Percentiles rank a stretch among this genome's conserved stretches.
Conservation (phyloP, 2,797 vertebrate species). For the Hydrocynus forskahlii region DNA sequence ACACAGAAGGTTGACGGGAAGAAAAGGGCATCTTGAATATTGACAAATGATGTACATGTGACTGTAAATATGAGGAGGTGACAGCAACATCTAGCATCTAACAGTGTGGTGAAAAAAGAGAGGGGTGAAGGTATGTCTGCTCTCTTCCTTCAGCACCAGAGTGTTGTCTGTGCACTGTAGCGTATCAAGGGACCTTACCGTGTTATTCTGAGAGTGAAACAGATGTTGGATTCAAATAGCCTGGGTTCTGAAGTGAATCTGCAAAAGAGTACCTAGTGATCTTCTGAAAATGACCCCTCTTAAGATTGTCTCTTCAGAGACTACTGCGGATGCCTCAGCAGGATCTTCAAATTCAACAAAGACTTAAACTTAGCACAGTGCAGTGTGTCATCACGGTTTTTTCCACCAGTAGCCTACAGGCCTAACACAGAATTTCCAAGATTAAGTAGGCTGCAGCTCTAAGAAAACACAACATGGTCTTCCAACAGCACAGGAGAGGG, state of each 20-base stretch:
- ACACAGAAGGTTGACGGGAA: slow-evolving; percentile 45
- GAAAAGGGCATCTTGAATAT: slow-evolving; percentile 13
- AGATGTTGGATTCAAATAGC: slow-evolving; percentile 44
- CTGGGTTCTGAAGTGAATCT: slow-evolving; percentile 37
- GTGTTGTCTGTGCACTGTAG: slow-evolving; percentile 5
- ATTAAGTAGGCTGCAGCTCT: slow-evolving; percentile 40
- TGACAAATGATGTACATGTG: slow-evolving; percentile 24
- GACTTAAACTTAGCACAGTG: background rate
- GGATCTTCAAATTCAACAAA: slow-evolving; percentile 13
- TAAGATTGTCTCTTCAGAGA: background rate
- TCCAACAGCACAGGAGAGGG: background rate
- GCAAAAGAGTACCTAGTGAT: slow-evolving; percentile 23
- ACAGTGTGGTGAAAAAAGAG: background rate
- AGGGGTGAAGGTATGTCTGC: background rate
- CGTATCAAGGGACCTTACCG: slow-evolving; percentile 37
- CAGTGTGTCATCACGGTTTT: slow-evolving; percentile 54
- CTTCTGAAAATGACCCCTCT: slow-evolving; percentile 12
- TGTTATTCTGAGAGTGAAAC: slow-evolving; percentile 56
- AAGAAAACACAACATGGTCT: slow-evolving; percentile 20
- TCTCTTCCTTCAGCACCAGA: slow-evolving; percentile 11
- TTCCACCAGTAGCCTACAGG: slow-evolving; percentile 46
- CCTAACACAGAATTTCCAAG: slow-evolving; percentile 46
- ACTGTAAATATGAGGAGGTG: background rate
- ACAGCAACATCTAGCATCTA: background rate
- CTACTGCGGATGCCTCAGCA: slow-evolving; percentile 31